phyloP scores from a whole-genome alignment of 2,888 invertebrate genomes.

The Parnassius orleans region DNA sequence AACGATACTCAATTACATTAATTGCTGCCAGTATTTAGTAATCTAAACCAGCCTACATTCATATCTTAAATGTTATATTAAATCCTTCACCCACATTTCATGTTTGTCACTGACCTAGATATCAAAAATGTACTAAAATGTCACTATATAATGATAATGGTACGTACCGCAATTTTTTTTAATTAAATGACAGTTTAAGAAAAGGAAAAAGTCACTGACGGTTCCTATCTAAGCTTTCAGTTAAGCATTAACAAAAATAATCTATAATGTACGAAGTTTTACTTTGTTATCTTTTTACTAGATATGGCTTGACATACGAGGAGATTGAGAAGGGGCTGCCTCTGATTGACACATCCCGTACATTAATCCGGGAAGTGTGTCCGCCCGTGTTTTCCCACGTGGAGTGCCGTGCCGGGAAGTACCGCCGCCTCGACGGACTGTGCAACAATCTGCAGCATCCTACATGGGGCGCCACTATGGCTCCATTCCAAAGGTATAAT shows the following conservation, averaged over 20 bases:
- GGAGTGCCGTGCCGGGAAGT: conserved; percentile 93
- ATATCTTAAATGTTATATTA: conserved; percentile 22
- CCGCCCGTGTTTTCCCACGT: conserved; percentile 93
- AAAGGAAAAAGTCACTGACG: too few relatives aligned
- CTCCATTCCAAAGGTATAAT: conserved; percentile 88
- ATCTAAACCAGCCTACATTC: not conserved
- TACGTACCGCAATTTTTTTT: conserved; percentile 5
- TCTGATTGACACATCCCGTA: conserved; percentile 92
- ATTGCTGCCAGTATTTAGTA: not conserved
- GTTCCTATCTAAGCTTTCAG: too few relatives aligned
- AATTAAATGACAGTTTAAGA: too few relatives aligned
- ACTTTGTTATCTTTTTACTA: conserved; percentile 46
- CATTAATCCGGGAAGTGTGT: conserved; percentile 91
- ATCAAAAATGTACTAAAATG: conserved; percentile 25
- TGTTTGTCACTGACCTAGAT: conserved; percentile 33
- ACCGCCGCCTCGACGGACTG: conserved; percentile 91
- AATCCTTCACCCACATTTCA: conserved; percentile 34
- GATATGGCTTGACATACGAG: conserved; percentile 91
- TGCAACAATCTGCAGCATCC: conserved; percentile 94
- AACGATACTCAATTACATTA: not conserved
- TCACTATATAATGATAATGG: conserved; percentile 11
- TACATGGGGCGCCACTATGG: conserved; percentile 92
- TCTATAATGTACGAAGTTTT: too few relatives aligned
- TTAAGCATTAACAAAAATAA: too few relatives aligned
- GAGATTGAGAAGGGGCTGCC: conserved; percentile 94